Evolutionary conservation across 2,797 vertebrate species (phyloP).

Genomic region (Gallirallus australis): DNA sequence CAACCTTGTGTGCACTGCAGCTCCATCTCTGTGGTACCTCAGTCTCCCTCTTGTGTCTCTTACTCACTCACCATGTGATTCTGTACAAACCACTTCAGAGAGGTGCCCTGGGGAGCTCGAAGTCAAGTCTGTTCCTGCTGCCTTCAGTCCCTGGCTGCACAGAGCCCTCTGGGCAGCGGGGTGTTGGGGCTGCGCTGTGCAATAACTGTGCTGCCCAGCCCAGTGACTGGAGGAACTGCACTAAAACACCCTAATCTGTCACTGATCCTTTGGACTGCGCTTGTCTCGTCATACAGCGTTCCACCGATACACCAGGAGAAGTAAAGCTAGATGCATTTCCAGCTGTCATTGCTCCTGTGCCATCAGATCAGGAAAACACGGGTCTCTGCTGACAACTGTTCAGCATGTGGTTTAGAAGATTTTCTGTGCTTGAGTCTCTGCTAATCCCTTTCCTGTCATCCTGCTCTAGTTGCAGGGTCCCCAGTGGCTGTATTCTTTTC

Average conservation of each 20-base stretch:
- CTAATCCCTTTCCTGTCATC: background rate
- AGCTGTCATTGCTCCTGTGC: background rate
- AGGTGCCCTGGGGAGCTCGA: background rate
- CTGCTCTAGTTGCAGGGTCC: background rate
- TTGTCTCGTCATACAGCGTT: rapidly evolving
- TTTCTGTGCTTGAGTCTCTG: background rate
- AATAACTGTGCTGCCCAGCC: background rate
- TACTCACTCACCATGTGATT: background rate
- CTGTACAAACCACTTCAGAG: background rate
- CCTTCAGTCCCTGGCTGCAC: background rate
- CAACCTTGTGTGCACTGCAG: rapidly evolving
- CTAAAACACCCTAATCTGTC: background rate
- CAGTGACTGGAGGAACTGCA: background rate
- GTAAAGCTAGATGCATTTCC: background rate
- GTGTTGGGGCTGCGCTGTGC: background rate
- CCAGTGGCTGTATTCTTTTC: background rate
- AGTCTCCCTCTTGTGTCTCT: background rate
- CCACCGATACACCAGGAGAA: background rate
- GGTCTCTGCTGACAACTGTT: background rate
- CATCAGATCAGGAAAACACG: background rate
- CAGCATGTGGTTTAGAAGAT: rapidly evolving
- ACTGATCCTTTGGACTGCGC: background rate
- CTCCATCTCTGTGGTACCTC: background rate
- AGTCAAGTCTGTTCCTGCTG: background rate
- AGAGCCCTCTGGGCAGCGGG: background rate